Evolutionary conservation across 2,888 invertebrate species (phyloP), one percentile per base, ranked within the genome.

Genomic region (Drosophila nigritarsus): DNA sequence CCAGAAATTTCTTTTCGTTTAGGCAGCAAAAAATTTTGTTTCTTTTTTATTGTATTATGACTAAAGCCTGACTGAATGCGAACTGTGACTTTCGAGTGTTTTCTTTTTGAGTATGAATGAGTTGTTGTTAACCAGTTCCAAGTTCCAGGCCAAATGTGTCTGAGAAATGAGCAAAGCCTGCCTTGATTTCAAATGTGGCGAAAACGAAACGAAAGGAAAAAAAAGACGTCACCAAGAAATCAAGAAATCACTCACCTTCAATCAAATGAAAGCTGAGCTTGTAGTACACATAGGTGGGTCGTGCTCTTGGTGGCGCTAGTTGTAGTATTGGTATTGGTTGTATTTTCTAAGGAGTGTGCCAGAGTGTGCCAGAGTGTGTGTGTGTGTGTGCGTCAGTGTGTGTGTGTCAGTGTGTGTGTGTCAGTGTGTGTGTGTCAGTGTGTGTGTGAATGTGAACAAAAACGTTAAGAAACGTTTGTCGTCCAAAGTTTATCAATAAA

Each of bases 211-310:
- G 54, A 54, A 32, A 15, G 15, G 36, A 42, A 34, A 36, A 36
- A 51, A 34, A 38, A 42, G 42, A 76, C 58, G 36, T 73, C 78
- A 51, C 79, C 74, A 73, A 65, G 36, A 55, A 73, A 78, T 78
- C 65, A 78, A 74, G 49, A 58, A 59, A 54, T 75, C 78, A 74
- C 74, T 74, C 74, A 74, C 74, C 74, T 74, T 65, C 73, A 74
- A 73, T 74, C 73, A 51, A 74, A 73, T 64, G 73, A 74, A 73
- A 74, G 78, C 73, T 73, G 73, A 70, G 73, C 63, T 64, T 62
- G 73, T 54, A 42, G 73, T 49, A 64, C 62, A 68, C 68, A 68
- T 32, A 55, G 55, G 27, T 55, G 34, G 53, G 73, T 55, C 15
- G 69, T 63, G 72, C 72, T 75, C 48, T 56, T 66, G 72, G 54